These are phyloP conservation scores for Microctenopoma steveboyesi DNA, from an alignment of 2,797 vertebrate species.

Conservation along the genomic window DNA sequence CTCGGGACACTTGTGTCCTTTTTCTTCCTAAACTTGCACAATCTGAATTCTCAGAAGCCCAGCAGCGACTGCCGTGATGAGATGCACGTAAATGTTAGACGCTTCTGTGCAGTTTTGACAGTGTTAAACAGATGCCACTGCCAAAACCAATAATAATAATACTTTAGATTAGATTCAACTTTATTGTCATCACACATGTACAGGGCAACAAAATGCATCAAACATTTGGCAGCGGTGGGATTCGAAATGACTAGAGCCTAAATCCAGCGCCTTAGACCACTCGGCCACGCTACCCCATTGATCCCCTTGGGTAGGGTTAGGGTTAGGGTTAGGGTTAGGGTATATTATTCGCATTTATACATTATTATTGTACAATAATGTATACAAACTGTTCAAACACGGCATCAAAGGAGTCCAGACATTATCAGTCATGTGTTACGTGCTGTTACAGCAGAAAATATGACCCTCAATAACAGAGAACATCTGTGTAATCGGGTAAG, in stretches of 20 bases:
- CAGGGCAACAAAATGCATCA: too few relatives aligned
- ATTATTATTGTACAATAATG: not conserved
- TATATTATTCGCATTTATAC: not conserved
- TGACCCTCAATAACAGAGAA: not conserved
- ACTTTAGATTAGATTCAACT: too few relatives aligned
- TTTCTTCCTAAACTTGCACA: slow-evolving; percentile 23
- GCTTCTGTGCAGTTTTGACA: not conserved
- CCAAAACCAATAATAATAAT: not conserved
- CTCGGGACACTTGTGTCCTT: slow-evolving; percentile 21
- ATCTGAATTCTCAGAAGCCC: slow-evolving; percentile 5
- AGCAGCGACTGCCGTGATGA: not conserved
- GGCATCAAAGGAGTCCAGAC: not conserved
- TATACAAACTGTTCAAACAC: too few relatives aligned
- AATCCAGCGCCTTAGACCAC: too few relatives aligned
- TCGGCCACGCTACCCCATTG: too few relatives aligned
- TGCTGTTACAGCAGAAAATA: not conserved
- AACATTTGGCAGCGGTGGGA: too few relatives aligned
- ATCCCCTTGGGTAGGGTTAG: too few relatives aligned
- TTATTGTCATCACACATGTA: too few relatives aligned
- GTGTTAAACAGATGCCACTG: not conserved
- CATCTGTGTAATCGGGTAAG: slow-evolving; percentile 9
- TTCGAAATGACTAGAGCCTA: too few relatives aligned
- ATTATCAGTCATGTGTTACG: not conserved
- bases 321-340: not conserved
- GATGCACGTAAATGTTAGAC: not conserved